These are phyloP conservation scores for Cryptoprocta ferox DNA, from an alignment of 2,797 vertebrate species.

Conservation along the genomic window DNA sequence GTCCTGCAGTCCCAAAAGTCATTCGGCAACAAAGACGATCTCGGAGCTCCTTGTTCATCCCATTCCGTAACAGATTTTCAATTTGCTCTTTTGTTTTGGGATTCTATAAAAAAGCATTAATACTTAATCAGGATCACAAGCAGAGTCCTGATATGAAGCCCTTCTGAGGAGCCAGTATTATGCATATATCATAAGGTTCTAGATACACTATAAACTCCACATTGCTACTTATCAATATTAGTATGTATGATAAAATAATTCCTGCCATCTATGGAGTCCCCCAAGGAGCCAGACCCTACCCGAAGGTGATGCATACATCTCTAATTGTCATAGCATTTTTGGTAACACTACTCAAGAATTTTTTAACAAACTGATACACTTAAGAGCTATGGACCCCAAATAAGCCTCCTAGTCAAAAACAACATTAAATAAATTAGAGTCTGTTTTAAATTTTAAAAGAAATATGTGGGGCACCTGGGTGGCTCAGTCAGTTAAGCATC, in stretches of 20 bases:
- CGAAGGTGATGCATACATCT: background rate
- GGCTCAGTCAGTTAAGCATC: no score
- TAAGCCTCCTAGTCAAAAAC: constrained; percentile 12
- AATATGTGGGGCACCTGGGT: background rate
- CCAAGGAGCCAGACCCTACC: background rate
- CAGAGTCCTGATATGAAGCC: constrained; percentile 16
- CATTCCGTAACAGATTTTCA: constrained; percentile 88
- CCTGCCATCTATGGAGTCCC: background rate
- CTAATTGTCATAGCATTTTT: constrained; percentile 34
- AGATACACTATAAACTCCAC: constrained; percentile 12
- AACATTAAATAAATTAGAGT: background rate
- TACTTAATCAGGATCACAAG: background rate
- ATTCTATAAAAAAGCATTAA: constrained; percentile 87
- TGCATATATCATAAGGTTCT: background rate
- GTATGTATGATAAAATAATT: background rate
- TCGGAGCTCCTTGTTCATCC: constrained; percentile 89
- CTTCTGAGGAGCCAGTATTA: background rate
- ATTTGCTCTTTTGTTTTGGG: constrained; percentile 91
- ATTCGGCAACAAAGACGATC: constrained; percentile 91
- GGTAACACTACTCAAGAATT: background rate
- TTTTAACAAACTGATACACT: constrained; percentile 31
- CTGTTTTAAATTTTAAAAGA: constrained; percentile 28
- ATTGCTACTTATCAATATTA: background rate
- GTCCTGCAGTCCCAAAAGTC: constrained; percentile 95
- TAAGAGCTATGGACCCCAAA: background rate